Evolutionary conservation across 2,113 vertebrate genomes (phyloP), one percentile per base, ranked within the genome.

Genomic region (Etia nguti): DNA sequence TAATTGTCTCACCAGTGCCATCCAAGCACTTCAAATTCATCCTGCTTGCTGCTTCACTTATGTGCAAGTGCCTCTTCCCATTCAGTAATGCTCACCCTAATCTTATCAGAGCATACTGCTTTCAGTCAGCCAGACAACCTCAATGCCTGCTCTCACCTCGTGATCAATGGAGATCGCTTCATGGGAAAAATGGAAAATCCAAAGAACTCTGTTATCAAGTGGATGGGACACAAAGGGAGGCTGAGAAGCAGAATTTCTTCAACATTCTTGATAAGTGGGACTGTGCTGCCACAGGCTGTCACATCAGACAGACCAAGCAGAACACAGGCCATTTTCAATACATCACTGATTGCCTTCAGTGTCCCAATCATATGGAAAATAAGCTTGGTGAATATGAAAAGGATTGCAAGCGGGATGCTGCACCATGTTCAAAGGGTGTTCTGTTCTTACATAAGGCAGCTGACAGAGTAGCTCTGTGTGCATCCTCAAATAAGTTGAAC

Each of bases 121-220:
- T 79, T 85, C 82, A 89, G 84, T 75, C 81, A 77, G 86, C 59
- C 86, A 77, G 81, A 88, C 85, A 82, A 68, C 82, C 73, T 80
- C 80, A n/a, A 60, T 31, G 86, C 10, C 75, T 79, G 62, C 91
- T 56, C 81, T 85, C 75, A 82, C 87, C 55, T 88, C 15, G 6
- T 82, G 90, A 93, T 94, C 91, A 93, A 87, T 89, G 80, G 84
- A 81, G 86, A 82, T 90, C 88, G 59, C 87, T 88, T 87, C 82
- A 90, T 59, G 31, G 68, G 18, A 77, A 81, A 73, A 82, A 6
- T 73, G 10, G 81, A 85, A 87, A 83, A 79, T 60, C 83, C 86
- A 68, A 36, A 62, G 18, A 65, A 31, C 46, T 93, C 90, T 92
- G 90, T 90, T 92, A 93, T 93, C 80, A 89, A 46, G 55, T 24